Evolutionary conservation across 2,888 invertebrate genomes (phyloP), one percentile per base, ranked within the genome.

Genomic region (Scaptomyza reducta): DNA sequence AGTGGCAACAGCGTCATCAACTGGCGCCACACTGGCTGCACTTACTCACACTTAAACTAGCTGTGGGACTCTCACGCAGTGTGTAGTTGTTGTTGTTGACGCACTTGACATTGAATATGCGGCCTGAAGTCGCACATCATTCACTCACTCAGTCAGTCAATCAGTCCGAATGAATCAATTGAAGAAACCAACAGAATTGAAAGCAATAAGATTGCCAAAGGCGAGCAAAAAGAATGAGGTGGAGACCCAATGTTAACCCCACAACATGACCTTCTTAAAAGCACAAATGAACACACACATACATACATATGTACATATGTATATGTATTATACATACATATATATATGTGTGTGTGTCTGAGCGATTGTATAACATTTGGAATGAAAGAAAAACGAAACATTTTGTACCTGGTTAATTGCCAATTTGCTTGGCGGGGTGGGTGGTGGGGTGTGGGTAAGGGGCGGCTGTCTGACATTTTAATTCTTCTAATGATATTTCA

Each of bases 101-200:
- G 61, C 71, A 74, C 80, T 83, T 79, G 84, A 81, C 87, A 81
- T 83, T 81, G 84, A 79, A 74, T 58, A 61, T 61, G 56, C 50
- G 56, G 18, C 56, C 54, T 54, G 65, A 68, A 72, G 76, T 67
- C 60, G 53, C 59, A 38, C 35, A 54, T 53, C 51, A 54, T 68
- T 64, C 27, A 29, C 27, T 29, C 27, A 29, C 27, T 50, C 61
- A 84, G 65, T 64, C 78, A 72, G 66, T 78, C 74, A 76, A 67
- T 38, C 33, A 33, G 61, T 53, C 54, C 49, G 13, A 33, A 16
- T 2, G 13, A 33, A 67, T 59, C 81, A 87, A 81, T 81, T 84
- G 75, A 53, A 18, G 29, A 63, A 14, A 45, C n/a, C n/a, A n/a
- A n/a, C 29, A 68, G 50, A 79, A 77, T 76, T 79, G 46, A 63